A percentile compares a stretch with the other conserved stretches of the same genome.
Evolutionary conservation across 2,797 vertebrate genomes (phyloP).

Genomic region (Rousettus madagascariensis): DNA sequence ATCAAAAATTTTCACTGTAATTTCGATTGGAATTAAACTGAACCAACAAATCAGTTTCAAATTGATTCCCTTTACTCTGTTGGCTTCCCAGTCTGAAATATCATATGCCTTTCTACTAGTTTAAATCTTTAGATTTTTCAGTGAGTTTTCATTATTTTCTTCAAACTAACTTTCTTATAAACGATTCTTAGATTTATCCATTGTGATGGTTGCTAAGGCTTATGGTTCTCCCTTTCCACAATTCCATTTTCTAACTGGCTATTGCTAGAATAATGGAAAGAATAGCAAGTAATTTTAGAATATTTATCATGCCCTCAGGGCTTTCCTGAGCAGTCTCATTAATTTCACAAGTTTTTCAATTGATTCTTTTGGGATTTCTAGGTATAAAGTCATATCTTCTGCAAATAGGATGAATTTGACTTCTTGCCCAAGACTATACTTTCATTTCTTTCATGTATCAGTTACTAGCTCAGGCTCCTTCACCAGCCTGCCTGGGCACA

Average conservation of each 20-base stretch:
- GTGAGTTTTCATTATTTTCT: neutral
- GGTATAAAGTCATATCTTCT: conserved; percentile 5
- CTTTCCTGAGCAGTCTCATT: neutral
- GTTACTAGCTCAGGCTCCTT: neutral
- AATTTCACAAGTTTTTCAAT: neutral
- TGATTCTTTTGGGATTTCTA: neutral
- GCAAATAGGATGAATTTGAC: conserved; percentile 12
- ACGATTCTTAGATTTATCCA: neutral
- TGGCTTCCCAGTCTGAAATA: neutral
- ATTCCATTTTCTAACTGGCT: neutral
- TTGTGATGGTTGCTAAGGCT: neutral
- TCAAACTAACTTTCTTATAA: conserved; percentile 5
- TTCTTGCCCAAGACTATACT: neutral
- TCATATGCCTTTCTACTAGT: neutral
- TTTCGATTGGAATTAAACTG: neutral
- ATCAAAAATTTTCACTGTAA: neutral
- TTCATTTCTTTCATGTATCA: neutral
- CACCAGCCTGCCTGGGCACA: neutral
- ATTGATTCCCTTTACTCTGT: neutral
- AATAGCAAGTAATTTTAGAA: neutral
- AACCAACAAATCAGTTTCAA: neutral
- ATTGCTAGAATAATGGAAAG: neutral
- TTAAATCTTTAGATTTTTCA: neutral
- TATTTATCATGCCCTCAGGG: neutral
- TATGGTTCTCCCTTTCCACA: too few relatives aligned